Evolutionary conservation across 2,797 vertebrate species (phyloP), one percentile per base, ranked within the genome.

Genomic region (Diceros bicornis): DNA sequence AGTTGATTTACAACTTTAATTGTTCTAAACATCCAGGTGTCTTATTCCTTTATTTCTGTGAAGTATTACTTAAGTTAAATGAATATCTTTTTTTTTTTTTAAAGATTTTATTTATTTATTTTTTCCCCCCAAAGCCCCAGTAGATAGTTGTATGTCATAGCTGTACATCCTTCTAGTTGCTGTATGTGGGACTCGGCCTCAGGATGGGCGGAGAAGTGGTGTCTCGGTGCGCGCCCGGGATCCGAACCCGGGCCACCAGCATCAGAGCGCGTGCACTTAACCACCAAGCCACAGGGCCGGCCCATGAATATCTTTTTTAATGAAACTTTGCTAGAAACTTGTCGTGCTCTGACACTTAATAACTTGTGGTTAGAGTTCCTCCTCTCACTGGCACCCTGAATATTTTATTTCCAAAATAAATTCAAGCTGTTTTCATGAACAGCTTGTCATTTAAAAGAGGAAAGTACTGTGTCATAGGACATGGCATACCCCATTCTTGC

Each of bases 271-370:
- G n/a, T n/a, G n/a, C n/a, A n/a, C n/a, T n/a, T n/a, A n/a, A n/a
- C n/a, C n/a, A n/a, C n/a, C n/a, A n/a, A n/a, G n/a, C n/a, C n/a
- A n/a, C n/a, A n/a, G n/a, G n/a, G n/a, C n/a, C n/a, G n/a, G n/a
- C n/a, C n/a, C n/a, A 61, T 41, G 47, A 86, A 25, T 86, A 17
- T 84, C 87, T 52, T 52, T 52, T 52, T 72, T 57, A 72, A 57
- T 89, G n/a, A 82, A 86, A 89, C 37, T 89, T 85, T n/a, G 4
- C 37, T 77, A 62, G 10, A 64, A 82, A 96, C 13, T 20, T 89
- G 32, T 81, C 7, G 25, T 93, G 18, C 6, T 64, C 27, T 82
- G 10, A 77, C 1, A 79, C 18, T 47, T 85, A 55, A 34, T 79
- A 8, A 41, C 23, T 66, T 89, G 52, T 77, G 23, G n/a, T 68